Conservation (phyloP, 1,140 invertebrate species). For the Rhopalosiphum padi region DNA sequence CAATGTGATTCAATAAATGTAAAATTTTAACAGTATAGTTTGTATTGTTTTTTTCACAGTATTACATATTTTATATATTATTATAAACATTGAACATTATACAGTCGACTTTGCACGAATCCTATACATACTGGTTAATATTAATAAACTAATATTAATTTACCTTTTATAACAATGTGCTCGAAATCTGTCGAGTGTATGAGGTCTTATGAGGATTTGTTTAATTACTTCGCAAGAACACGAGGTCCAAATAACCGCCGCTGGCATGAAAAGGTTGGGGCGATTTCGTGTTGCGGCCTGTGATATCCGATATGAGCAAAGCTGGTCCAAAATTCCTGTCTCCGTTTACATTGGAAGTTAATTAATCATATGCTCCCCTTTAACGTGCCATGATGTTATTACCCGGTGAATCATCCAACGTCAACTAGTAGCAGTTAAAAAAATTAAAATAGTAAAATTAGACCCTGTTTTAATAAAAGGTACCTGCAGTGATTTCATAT, state of each 20-base stretch:
- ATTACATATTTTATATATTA: neutral
- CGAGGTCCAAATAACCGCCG: slow-evolving; percentile 32
- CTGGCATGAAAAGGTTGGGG: slow-evolving; percentile 7
- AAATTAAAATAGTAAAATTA: neutral
- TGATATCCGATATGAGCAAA: slow-evolving; percentile 46
- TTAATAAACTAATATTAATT: slow-evolving; percentile 22
- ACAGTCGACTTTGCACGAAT: neutral
- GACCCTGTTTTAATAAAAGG: neutral
- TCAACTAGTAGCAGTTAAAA: neutral
- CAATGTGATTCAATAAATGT: neutral
- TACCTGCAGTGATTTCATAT: neutral
- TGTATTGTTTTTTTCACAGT: neutral
- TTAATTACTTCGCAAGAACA: slow-evolving; percentile 25
- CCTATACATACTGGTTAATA: neutral
- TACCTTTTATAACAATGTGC: slow-evolving; percentile 38
- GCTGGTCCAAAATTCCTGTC: slow-evolving; percentile 39
- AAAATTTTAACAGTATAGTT: neutral
- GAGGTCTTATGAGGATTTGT: slow-evolving; percentile 46
- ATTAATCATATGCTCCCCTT: slow-evolving; percentile 40
- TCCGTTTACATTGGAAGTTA: slow-evolving; percentile 55
- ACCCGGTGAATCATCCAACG: neutral
- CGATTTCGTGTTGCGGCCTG: slow-evolving; percentile 34
- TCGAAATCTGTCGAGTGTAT: slow-evolving; percentile 23
- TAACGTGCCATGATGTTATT: neutral
- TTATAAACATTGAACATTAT: neutral